Evolutionary conservation across 2,113 vertebrate genomes (phyloP).

Genomic region (Daubentonia madagascariensis): DNA sequence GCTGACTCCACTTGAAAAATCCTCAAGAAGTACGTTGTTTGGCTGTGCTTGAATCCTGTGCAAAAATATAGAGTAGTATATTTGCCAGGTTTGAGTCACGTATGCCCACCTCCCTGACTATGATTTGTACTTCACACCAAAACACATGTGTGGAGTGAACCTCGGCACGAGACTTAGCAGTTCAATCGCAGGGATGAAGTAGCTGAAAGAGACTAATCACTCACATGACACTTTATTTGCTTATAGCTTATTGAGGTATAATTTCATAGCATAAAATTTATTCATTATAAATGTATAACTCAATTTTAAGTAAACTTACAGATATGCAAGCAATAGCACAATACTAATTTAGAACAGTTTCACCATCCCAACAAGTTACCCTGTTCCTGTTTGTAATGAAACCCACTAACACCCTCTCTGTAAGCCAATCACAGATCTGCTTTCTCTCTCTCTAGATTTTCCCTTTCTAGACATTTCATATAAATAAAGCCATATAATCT

Average conservation of each 20-base stretch:
- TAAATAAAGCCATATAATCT: background rate
- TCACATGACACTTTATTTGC: background rate
- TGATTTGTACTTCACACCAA: background rate
- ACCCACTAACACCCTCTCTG: background rate
- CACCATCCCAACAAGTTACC: accelerated
- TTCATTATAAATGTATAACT: background rate
- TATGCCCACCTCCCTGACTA: background rate
- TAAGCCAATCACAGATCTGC: background rate
- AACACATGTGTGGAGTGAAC: background rate
- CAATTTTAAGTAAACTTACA: background rate
- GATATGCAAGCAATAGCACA: too few species aligned
- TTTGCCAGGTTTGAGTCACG: background rate
- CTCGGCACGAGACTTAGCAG: background rate
- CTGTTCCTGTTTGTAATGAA: background rate
- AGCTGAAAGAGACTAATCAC: background rate
- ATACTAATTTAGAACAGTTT: background rate
- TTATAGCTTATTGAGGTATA: background rate
- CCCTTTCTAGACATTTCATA: background rate
- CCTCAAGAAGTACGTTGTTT: background rate
- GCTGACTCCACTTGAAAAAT: background rate
- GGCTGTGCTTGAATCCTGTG: background rate
- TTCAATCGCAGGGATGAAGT: too few species aligned
- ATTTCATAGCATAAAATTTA: background rate
- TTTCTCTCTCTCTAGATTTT: background rate
- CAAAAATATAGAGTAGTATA: background rate